Percentiles rank a stretch among this genome's conserved stretches.
These are phyloP conservation scores for Muscicapa comitata DNA, from an alignment of 2,797 vertebrate genomes.

Conservation along the genomic window DNA sequence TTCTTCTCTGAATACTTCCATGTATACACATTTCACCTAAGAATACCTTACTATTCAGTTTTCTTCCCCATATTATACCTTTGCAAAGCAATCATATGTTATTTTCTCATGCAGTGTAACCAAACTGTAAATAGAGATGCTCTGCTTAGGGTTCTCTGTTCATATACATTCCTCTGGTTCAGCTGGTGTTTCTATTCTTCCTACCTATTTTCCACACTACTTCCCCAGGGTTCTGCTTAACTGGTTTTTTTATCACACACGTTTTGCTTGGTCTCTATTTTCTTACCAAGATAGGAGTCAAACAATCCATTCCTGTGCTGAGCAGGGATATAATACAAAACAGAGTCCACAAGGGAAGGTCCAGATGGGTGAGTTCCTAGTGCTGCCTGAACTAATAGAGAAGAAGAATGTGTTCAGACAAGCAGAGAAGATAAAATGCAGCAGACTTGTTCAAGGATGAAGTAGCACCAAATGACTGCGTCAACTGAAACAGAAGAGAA, in stretches of 20 bases:
- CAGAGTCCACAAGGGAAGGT: not conserved
- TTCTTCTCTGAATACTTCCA: not conserved
- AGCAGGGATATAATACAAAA: not conserved
- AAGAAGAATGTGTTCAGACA: constrained; percentile 30
- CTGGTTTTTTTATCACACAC: not conserved
- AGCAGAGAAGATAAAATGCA: constrained; percentile 26
- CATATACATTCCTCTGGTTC: not conserved
- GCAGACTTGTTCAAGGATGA: constrained; percentile 38
- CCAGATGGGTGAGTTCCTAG: not conserved
- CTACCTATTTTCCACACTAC: not conserved
- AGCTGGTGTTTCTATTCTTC: not conserved
- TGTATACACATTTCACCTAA: not conserved
- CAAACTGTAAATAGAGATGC: not conserved
- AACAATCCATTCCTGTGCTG: not conserved
- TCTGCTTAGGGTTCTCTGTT: not conserved
- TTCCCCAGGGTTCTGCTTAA: constrained; percentile 4
- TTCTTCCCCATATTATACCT: not conserved
- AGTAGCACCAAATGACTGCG: not conserved
- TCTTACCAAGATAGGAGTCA: not conserved
- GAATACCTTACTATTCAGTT: not conserved
- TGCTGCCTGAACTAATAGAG: constrained; percentile 18
- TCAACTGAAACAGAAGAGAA: not conserved
- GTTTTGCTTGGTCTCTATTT: not conserved
- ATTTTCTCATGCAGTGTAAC: not conserved
- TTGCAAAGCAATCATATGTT: not conserved